Conservation (phyloP, 2,797 vertebrate genomes). For the Protonibea diacanthus region DNA sequence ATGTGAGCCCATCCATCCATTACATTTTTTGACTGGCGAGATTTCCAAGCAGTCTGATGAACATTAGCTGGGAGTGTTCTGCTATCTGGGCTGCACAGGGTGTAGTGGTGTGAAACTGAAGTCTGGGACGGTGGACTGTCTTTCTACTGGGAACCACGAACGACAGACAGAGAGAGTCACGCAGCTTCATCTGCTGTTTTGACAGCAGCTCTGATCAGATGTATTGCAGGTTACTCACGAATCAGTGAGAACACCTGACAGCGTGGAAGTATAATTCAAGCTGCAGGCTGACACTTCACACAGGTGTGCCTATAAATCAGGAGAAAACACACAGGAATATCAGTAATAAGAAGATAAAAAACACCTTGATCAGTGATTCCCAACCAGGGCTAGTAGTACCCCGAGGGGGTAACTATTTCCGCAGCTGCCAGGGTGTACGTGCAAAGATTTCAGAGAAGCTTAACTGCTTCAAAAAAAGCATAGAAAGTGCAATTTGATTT, state of each 20-base stretch:
- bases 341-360: constrained; percentile 21
- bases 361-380: neutral
- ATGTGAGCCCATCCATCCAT: constrained; percentile 35
- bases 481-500: neutral
- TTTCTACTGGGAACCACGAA: constrained; percentile 33
- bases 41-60: constrained; percentile 51
- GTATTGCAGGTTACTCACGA: constrained; percentile 30
- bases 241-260: constrained; percentile 34
- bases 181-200: constrained; percentile 21
- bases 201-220: constrained; percentile 51
- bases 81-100: constrained; percentile 30
- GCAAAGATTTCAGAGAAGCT: constrained; percentile 1
- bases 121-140: constrained; percentile 48
- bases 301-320: constrained; percentile 42
- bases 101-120: constrained; percentile 61
- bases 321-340: constrained; percentile 28
- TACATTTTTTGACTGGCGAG: constrained; percentile 40
- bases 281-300: constrained; percentile 37
- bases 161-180: constrained; percentile 1
- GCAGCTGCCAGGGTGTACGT: neutral
- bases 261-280: constrained; percentile 36
- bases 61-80: constrained; percentile 45
- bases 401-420: neutral
- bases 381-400: neutral
- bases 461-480: neutral